These are phyloP conservation scores for Menura novaehollandiae DNA, from an alignment of 2,113 vertebrate species.

Conservation along the genomic window DNA sequence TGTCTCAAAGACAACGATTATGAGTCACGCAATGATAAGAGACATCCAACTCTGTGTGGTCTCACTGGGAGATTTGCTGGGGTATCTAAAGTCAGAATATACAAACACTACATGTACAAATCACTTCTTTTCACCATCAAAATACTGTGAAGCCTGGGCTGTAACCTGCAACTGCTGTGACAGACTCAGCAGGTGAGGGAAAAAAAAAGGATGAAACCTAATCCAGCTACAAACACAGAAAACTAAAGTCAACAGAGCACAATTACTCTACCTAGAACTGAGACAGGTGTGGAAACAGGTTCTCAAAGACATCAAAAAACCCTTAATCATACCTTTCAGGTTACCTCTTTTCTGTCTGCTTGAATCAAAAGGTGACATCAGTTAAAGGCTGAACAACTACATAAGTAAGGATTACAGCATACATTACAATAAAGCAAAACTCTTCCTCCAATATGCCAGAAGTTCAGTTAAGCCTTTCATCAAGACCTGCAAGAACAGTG, in stretches of 20 bases:
- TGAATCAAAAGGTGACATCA: neutral
- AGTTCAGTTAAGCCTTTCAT: neutral
- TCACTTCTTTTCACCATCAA: neutral
- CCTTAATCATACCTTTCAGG: neutral
- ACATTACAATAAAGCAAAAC: neutral
- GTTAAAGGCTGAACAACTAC: neutral
- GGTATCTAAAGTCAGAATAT: neutral
- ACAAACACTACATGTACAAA: neutral
- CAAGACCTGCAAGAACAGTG: neutral
- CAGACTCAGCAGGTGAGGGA: neutral
- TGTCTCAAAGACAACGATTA: neutral
- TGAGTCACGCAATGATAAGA: neutral
- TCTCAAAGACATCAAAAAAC: neutral
- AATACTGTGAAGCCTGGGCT: neutral
- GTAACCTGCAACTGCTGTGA: neutral
- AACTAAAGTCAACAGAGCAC: neutral
- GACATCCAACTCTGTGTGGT: neutral
- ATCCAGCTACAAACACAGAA: neutral
- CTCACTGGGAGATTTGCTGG: neutral
- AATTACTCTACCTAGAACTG: neutral
- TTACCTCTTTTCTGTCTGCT: neutral
- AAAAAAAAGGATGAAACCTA: neutral
- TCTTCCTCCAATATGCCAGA: neutral
- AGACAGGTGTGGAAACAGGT: neutral
- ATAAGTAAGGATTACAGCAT: neutral